Evolutionary conservation across 2,888 invertebrate species (phyloP).

Genomic region (Trichogramma dendrolimi): DNA sequence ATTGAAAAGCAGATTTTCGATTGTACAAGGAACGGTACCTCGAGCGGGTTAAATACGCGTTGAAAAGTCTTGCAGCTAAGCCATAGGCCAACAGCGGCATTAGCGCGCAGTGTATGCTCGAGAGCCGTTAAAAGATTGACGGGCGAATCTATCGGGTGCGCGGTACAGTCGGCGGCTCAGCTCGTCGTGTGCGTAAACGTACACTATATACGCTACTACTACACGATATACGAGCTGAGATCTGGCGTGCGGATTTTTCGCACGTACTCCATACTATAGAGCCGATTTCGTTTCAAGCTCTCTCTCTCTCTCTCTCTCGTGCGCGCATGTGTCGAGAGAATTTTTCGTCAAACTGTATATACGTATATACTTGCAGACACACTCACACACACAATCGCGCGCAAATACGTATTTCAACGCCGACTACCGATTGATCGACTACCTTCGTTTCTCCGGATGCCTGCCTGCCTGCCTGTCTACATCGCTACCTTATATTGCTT

Average conservation of each 20-base stretch:
- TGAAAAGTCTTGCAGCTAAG: not conserved
- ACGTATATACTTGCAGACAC: no score
- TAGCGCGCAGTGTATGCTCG: not conserved
- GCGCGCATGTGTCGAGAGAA: not conserved
- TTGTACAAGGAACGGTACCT: no score
- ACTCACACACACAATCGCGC: no score
- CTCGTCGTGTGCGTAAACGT: constrained; percentile 17
- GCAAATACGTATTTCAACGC: no score
- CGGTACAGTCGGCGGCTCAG: constrained; percentile 40
- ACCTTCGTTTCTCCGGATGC: constrained; percentile 1
- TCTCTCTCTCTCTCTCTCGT: constrained; percentile 22
- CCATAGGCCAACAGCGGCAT: not conserved
- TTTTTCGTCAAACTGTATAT: constrained; percentile 2
- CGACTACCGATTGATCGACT: not conserved
- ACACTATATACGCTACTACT: no score
- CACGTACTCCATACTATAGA: constrained; percentile 7
- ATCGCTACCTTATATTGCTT: constrained; percentile 16
- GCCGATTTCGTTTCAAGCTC: constrained; percentile 23
- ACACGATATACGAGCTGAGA: no score
- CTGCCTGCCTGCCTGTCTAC: constrained; percentile 12
- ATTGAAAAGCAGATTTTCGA: no score
- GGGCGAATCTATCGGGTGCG: constrained; percentile 46
- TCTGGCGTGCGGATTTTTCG: constrained; percentile 25
- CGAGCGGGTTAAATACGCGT: no score
- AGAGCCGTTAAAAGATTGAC: constrained; percentile 47